phyloP scores from a whole-genome alignment of 2,888 invertebrate genomes.

The Lochmaea crataegi region DNA sequence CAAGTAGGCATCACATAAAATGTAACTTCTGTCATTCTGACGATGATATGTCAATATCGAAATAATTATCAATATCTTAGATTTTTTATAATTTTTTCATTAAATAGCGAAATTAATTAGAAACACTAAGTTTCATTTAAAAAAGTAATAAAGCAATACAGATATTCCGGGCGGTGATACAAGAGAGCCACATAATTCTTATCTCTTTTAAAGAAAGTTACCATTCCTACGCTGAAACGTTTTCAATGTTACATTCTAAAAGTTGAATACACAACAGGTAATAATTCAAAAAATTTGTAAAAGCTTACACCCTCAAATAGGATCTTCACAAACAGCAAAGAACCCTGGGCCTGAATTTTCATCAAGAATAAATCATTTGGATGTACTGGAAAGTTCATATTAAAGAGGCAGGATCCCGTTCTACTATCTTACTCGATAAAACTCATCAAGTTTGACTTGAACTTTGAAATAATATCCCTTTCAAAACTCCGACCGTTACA shows the following conservation, averaged over 20 bases:
- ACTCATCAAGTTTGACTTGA: slow-evolving; percentile 29
- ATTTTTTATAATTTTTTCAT: too few relatives aligned
- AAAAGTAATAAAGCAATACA: too few relatives aligned
- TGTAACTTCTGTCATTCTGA: too few relatives aligned
- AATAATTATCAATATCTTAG: too few relatives aligned
- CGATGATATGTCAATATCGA: too few relatives aligned
- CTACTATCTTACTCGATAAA: slow-evolving; percentile 15
- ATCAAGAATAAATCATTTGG: slow-evolving; percentile 30
- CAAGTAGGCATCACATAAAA: too few relatives aligned
- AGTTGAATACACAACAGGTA: slow-evolving; percentile 18
- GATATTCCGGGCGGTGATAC: neutral
- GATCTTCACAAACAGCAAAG: neutral
- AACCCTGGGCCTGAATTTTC: slow-evolving; percentile 21
- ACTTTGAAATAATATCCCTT: slow-evolving; percentile 30
- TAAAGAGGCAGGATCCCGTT: neutral
- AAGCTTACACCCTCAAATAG: slow-evolving; percentile 8
- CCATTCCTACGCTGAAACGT: slow-evolving; percentile 1
- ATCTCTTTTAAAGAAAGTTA: slow-evolving; percentile 1
- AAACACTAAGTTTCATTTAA: too few relatives aligned
- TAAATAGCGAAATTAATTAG: too few relatives aligned
- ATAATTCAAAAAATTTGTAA: slow-evolving; percentile 28
- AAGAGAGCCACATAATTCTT: neutral
- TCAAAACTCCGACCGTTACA: slow-evolving; percentile 9
- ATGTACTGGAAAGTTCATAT: slow-evolving; percentile 16
- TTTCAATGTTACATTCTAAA: slow-evolving; percentile 8